Evolutionary conservation across 1,140 invertebrate genomes (phyloP), one percentile per base, ranked within the genome.

Genomic region (Chrysomallon squamiferum): DNA sequence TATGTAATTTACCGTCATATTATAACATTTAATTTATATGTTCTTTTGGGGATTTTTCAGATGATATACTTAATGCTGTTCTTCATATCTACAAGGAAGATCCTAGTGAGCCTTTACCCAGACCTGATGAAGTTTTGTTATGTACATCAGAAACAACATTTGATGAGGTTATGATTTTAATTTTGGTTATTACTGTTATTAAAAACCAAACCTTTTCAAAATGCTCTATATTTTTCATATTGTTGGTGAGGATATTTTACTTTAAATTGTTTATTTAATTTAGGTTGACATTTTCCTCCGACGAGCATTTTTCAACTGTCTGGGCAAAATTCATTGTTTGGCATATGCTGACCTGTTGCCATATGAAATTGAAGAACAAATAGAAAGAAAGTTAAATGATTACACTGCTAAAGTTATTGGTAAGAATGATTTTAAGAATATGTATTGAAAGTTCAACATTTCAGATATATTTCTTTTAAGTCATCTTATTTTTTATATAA

Each of bases 41-140:
- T n/a, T n/a, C n/a, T n/a, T n/a, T n/a, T n/a, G n/a, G n/a, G n/a
- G n/a, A 0, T 59, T 2, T 72, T 79, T 15, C 50, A 81, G 80
- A 56, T 72, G 76, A 82, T 27, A 65, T 80, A 6, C 66, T 77
- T 22, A 72, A 70, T 38, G 68, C 68, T 11, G 71, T 80, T 29
- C 45, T 79, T n/a, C 75, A 74, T 27, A 62, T 80, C 20, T 83
- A 80, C 64, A 76, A 74, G 59, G 56, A 65, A 62, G 66, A 69
- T 22, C 25, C 60, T n/a, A 63, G 74, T n/a, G 45, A 76, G 38
- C 71, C 76, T 2, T 65, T 80, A 25, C 82, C 82, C 25, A 60
- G 66, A 47, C 64, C 71, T 41, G 77, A 81, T 64, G 82, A 84
- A 61, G 72, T 84, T 22, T 72, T 84, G 3, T 29, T 83, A n/a